Base-by-base conservation (phyloP, 1,140 invertebrate species). In the Drosophila takahashii region DNA sequence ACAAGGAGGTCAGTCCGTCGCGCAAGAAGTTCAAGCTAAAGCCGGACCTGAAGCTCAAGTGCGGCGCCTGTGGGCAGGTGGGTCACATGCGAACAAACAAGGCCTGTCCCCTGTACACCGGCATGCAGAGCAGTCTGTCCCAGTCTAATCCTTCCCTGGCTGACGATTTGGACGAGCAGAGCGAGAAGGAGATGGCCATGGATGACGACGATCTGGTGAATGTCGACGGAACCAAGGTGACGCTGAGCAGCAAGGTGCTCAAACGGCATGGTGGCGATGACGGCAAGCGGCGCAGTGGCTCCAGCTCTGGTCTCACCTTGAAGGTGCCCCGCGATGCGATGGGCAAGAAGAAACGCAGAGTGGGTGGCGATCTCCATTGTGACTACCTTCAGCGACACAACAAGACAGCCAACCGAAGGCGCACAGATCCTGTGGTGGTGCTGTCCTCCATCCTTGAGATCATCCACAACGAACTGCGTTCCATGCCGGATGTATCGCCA, bases 371-470 rank as follows among this genome's bases (percentile, higher is more conserved):
- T 53, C 94, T 96, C 50, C 96, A 98, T 65, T 98, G 97, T 92
- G 98, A 99, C 93, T 99, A 99, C 89, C 93, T 99, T 1, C 98
- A 98, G 79, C 95, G 96, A 57, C 97, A 97, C 16, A 95, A 96
- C 42, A 95, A 97, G 77, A 96, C 97, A 0, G 97, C 97, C 0
- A 99, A 99, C 92, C 93, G 99, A 27, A 93, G 98, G n/a, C 93
- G 99, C 54, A 98, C 98, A 1, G 98, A 99, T 93, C 99, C 99
- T 0, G 95, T 99, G 0, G 98, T 99, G 10, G 98, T 98, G 0
- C 93, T 99, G 71, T 97, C 97, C 0, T 97, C 97, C 1, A 96
- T 99, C 59, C 93, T 99, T 39, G 98, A 99, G 92, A 95, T 95
- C 15, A 98, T 99, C 69, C 93, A 99, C 0, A 99, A 98, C 86